Base-by-base conservation (phyloP, 2,888 invertebrate genomes). In the Troilus luridus region DNA sequence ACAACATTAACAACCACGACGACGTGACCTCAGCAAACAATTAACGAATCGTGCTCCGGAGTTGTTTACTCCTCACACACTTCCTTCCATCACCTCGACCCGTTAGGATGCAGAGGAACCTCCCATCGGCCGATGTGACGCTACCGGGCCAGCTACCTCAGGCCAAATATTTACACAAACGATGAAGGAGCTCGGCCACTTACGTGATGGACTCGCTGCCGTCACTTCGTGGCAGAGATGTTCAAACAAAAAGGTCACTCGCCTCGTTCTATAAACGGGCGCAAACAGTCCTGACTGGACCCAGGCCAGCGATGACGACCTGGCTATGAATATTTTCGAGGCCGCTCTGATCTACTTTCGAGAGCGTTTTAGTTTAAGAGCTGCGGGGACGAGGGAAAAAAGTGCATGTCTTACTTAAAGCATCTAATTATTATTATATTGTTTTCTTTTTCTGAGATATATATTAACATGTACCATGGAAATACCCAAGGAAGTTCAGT, bases 281-380 rank as follows among this genome's bases (percentile, higher is more conserved):
- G 72, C 72, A 77, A 77, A 77, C 72, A 77, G 72, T 77, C 72
- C 72, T n/a, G 41, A 77, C 72, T 77, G 72, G 72, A 77, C 72
- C 2, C 27, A 7, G 17, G 72, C 72, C 72, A 77, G 72, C 27
- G 17, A 14, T 77, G 27, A 41, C 72, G 27, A 77, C 17, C 72
- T 17, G 9, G 27, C 72, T 77, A 77, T 77, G 72, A 77, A 77
- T 77, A 77, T 77, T 77, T 77, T 41, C 8, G 72, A 77, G 72
- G 72, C 17, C 72, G 72, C 21, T 21, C 72, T 67, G 24, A 67
- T 17, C 67, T 67, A 24, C 19, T 12, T 24, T 7, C 12, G 7
- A 9, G 24, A 19, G 17, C 27, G 27, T 77, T 77, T 77, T 77
- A 14, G 21, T 19, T 24, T 12, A 3, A 8, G 1, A 77, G 41